phyloP scores from a whole-genome alignment of 2,113 vertebrate genomes.

The Tachysurus fulvidraco region DNA sequence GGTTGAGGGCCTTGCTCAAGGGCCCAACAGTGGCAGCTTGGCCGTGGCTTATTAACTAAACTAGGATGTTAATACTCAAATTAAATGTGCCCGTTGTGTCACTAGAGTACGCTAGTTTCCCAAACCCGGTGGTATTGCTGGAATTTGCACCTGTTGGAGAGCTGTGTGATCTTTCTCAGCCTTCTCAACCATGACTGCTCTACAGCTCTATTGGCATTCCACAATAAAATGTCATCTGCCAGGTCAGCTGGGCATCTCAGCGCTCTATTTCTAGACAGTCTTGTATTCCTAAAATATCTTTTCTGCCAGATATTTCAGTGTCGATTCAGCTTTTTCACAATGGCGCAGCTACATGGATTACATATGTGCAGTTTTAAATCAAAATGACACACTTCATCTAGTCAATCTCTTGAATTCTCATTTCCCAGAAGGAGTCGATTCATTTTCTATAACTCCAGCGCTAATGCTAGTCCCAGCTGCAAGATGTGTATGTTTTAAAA shows the following conservation, averaged over 20 bases:
- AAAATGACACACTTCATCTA: not conserved
- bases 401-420: not conserved
- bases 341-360: too few relatives aligned
- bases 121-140: constrained; percentile 65
- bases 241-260: not conserved
- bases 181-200: constrained; percentile 46
- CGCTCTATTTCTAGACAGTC: not conserved
- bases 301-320: not conserved
- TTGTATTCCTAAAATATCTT: not conserved
- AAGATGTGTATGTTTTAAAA: not conserved
- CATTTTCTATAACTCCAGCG: not conserved
- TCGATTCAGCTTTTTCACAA: not conserved
- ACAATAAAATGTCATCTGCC: constrained; percentile 11
- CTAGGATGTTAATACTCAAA: not conserved
- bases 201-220: constrained; percentile 43
- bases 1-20: too few relatives aligned
- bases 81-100: not conserved
- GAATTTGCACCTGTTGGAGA: constrained; percentile 77
- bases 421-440: not conserved
- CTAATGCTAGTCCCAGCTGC: not conserved
- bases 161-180: constrained; percentile 47
- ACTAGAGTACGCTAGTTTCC: constrained; percentile 26
- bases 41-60: not conserved
- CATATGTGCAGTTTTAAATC: not conserved
- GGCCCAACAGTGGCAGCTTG: too few relatives aligned